A percentile compares a stretch with the other conserved stretches of the same genome.
Evolutionary conservation across 2,888 invertebrate species (phyloP).

Genomic region (Drosophila ezoana): DNA sequence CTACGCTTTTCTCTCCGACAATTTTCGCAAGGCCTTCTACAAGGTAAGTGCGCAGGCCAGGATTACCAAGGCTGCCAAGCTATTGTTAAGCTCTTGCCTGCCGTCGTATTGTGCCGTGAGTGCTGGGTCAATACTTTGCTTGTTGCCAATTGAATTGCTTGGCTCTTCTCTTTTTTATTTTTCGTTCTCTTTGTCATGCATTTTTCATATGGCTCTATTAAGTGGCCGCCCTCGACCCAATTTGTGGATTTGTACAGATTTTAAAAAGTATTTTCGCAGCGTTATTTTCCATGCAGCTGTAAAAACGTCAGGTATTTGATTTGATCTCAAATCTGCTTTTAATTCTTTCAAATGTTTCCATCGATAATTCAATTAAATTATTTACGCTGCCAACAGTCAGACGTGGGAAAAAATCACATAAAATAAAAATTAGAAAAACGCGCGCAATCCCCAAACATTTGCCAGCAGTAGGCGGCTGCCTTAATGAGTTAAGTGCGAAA

Average conservation of each 20-base stretch:
- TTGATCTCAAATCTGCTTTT: slow-evolving; percentile 48
- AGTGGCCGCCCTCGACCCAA: slow-evolving; percentile 36
- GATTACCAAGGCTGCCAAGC: neutral
- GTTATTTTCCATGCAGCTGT: slow-evolving; percentile 13
- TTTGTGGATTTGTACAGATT: slow-evolving; percentile 28
- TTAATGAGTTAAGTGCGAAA: slow-evolving; percentile 76
- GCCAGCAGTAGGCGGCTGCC: slow-evolving; percentile 36
- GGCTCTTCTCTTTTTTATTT: slow-evolving; percentile 9
- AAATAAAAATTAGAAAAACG: slow-evolving; percentile 41
- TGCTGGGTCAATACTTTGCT: slow-evolving; percentile 56
- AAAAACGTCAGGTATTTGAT: slow-evolving; percentile 24
- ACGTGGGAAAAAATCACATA: slow-evolving; percentile 12
- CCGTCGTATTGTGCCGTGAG: slow-evolving; percentile 26
- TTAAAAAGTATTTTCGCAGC: slow-evolving; percentile 39
- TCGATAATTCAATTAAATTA: slow-evolving; percentile 61
- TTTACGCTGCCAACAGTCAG: slow-evolving; percentile 35
- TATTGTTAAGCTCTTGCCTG: slow-evolving; percentile 17
- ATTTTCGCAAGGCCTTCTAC: slow-evolving; percentile 95
- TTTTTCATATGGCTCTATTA: slow-evolving; percentile 20
- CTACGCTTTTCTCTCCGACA: slow-evolving; percentile 97
- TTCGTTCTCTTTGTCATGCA: slow-evolving; percentile 33
- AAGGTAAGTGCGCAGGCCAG: slow-evolving; percentile 85
- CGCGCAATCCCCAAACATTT: slow-evolving; percentile 48
- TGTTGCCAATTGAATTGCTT: slow-evolving; percentile 48
- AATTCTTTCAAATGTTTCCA: slow-evolving; percentile 47